phyloP scores from a whole-genome alignment of 2,888 invertebrate species.

The Megamerina dolium region DNA sequence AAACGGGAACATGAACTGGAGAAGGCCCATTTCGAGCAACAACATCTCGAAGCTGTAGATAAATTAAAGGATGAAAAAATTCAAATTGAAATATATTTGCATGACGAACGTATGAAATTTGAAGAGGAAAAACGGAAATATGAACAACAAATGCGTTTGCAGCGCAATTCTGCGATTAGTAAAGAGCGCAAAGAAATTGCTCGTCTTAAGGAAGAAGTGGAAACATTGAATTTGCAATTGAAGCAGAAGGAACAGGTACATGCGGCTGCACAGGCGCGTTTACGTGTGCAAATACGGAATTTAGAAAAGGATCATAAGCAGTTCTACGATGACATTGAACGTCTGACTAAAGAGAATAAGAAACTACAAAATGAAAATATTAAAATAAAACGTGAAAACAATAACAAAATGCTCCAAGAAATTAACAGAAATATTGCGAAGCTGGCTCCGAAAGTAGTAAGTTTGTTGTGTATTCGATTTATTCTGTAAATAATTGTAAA shows the following conservation, averaged over 20 bases:
- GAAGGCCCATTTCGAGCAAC: conserved; percentile 57
- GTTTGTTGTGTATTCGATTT: no score
- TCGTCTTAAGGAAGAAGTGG: conserved; percentile 60
- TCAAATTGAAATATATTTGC: conserved; percentile 59
- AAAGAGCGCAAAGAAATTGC: conserved; percentile 67
- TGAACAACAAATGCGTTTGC: conserved; percentile 63
- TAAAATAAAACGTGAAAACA: conserved; percentile 55
- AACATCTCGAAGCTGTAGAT: conserved; percentile 55
- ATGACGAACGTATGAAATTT: conserved; percentile 64
- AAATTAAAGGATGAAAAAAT: conserved; percentile 62
- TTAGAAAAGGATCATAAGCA: conserved; percentile 65
- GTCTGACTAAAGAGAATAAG: conserved; percentile 61
- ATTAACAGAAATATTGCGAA: conserved; percentile 62
- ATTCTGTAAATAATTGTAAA: no score
- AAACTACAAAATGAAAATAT: conserved; percentile 58
- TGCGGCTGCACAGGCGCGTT: conserved; percentile 64
- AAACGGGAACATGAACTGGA: conserved; percentile 59
- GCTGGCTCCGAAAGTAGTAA: conserved; percentile 42
- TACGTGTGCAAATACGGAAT: conserved; percentile 67
- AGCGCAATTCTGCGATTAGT: conserved; percentile 58
- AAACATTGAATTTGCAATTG: conserved; percentile 60
- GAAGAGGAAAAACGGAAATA: conserved; percentile 60
- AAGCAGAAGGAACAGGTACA: conserved; percentile 69
- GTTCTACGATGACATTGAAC: conserved; percentile 61
- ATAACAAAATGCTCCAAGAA: conserved; percentile 68